Percentiles rank a stretch among this genome's conserved stretches.
Conservation (phyloP, 2,888 invertebrate genomes). For the Ochlodes sylvanus region DNA sequence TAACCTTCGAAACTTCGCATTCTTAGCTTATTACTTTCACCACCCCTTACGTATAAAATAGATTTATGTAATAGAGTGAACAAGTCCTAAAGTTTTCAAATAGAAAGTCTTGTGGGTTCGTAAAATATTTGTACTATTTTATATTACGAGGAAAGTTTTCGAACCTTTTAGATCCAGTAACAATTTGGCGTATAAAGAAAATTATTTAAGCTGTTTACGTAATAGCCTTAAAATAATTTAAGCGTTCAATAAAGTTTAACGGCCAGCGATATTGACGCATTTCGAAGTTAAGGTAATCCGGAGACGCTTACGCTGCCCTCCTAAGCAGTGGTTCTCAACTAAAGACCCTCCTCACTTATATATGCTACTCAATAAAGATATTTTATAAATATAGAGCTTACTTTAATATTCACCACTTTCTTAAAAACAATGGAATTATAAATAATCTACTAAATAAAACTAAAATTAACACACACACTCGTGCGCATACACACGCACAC, state of each 20-base stretch:
- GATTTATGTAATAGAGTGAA: constrained; percentile 7
- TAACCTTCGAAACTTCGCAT: not conserved
- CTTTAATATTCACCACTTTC: too few relatives aligned
- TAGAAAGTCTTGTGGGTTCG: constrained; percentile 12
- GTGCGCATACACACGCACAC: too few relatives aligned
- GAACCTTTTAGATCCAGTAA: constrained; percentile 48
- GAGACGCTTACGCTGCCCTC: constrained; percentile 57
- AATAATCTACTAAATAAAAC: too few relatives aligned
- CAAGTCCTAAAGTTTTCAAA: constrained; percentile 20
- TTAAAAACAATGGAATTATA: too few relatives aligned
- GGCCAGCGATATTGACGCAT: constrained; percentile 69
- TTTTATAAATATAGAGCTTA: too few relatives aligned
- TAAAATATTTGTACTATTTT: constrained; percentile 62
- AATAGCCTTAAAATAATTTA: constrained; percentile 77
- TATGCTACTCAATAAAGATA: not conserved
- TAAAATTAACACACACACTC: too few relatives aligned
- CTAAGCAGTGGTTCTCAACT: constrained; percentile 32
- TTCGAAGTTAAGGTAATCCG: constrained; percentile 69
- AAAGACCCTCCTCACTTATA: constrained; percentile 25
- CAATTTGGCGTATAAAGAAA: constrained; percentile 66
- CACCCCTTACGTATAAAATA: constrained; percentile 42
- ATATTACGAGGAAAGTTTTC: constrained; percentile 62
- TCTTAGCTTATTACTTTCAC: constrained; percentile 2
- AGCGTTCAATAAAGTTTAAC: constrained; percentile 74
- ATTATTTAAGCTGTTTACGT: constrained; percentile 71